Conservation (phyloP, 37 sponge, comb jelly and placozoan genomes). For the Beroe forskalii region DNA sequence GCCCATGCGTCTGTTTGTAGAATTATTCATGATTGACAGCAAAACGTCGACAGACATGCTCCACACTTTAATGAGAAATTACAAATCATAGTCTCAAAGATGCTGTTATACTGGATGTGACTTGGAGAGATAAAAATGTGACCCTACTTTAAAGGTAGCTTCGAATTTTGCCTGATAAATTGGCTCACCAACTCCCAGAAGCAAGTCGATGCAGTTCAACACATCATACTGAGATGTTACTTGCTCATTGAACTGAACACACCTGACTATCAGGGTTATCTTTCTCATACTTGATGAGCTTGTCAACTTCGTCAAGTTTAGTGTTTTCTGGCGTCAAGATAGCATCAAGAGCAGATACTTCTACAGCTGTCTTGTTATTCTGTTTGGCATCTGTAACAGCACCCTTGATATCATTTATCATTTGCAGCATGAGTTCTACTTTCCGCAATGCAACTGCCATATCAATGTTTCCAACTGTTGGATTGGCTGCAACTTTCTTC, state of each 20-base stretch:
- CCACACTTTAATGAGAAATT: no score
- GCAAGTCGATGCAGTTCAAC: no score
- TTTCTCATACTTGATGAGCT: conserved; percentile 33
- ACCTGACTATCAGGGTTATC: conserved; percentile 40
- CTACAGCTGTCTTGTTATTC: not conserved
- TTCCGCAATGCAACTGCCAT: not conserved
- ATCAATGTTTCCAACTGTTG: not conserved
- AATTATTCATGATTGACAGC: no score
- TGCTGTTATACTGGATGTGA: no score
- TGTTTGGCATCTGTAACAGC: not conserved
- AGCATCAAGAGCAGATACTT: not conserved
- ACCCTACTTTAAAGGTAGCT: no score
- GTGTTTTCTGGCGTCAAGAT: conserved; percentile 17
- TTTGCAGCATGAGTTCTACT: conserved; percentile 26
- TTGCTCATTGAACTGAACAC: not conserved
- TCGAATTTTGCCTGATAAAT: no score
- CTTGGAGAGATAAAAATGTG: no score
- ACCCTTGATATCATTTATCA: conserved; percentile 20
- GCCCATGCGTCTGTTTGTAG: no score
- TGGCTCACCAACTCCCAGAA: no score
- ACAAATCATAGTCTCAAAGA: no score
- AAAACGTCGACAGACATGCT: no score
- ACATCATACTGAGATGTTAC: no score
- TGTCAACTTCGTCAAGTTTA: not conserved
- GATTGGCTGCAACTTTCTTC: conserved; percentile 23